Evolutionary conservation across 2,113 vertebrate genomes (phyloP), one percentile per base, ranked within the genome.

Genomic region (Ictalurus punctatus): DNA sequence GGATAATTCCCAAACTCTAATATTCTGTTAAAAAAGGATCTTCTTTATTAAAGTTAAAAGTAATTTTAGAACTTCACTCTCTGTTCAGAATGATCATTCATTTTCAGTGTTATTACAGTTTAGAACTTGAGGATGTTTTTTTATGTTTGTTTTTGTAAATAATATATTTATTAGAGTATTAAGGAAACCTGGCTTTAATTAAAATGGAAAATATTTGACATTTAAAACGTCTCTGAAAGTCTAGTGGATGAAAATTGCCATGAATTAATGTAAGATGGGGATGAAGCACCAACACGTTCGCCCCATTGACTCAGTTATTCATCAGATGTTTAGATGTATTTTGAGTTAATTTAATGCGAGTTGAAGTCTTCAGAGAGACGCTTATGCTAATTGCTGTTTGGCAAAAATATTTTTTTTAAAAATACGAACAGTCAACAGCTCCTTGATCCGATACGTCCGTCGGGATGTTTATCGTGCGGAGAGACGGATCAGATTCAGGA

Each of bases 401-500:
- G 9, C 30, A 34, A 59, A 63, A 83, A 61, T 80, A 65, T 44
- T 4, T 44, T 40, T 40, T 40, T 44, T 44, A 10, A 23, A 37
- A 21, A 7, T 1, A 17, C 30, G 27, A 63, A 1, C 37, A 56
- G 61, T 81, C 76, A 79, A 34, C n/a, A 79, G 14, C 56, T 65
- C 27, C 23, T 61, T 61, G 34, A 86, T 44, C 34, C 34, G 3
- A 6, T 63, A 4, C 25, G 25, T 86, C 76, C 12, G 40, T 61
- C 56, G n/a, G 44, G 86, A 54, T 48, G 17, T 13, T 78, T 48
- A 52, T 17, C 27, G 5, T 9, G 4, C 40, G 2, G 81, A 40
- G 52, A 73, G n/a, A 83, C 14, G 52, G 65, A 59, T 86, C 14
- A 34, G 52, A 59, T 86, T n/a, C 27, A 48, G n/a, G 54, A 85